phyloP scores from a whole-genome alignment of 2,888 invertebrate genomes.

The Drosophila niveifrons region DNA sequence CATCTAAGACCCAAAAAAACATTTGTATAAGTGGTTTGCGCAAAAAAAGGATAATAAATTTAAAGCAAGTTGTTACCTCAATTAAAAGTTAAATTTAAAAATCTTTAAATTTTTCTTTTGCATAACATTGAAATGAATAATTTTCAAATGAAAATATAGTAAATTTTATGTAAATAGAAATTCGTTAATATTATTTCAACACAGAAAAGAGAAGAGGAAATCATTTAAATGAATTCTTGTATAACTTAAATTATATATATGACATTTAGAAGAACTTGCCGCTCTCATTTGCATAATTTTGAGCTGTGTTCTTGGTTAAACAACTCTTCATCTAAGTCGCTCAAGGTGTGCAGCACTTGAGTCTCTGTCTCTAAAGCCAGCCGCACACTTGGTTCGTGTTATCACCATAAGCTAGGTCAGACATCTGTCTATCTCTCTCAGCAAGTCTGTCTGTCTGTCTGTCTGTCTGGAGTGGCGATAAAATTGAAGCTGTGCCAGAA shows the following conservation, averaged over 20 bases:
- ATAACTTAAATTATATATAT: neutral
- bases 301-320: neutral
- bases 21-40: no score
- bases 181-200: no score
- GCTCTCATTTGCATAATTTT: neutral
- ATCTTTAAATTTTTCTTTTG: no score
- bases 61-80: no score
- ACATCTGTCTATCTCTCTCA: conserved; percentile 22
- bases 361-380: neutral
- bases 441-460: neutral
- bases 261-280: neutral
- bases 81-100: no score
- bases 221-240: no score
- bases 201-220: no score
- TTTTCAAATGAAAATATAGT: no score
- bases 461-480: conserved; percentile 23
- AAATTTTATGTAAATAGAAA: no score
- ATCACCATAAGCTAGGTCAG: conserved; percentile 36
- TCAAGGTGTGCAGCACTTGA: conserved; percentile 38
- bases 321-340: conserved; percentile 24
- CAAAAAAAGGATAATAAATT: no score
- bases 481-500: conserved; percentile 10
- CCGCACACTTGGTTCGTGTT: neutral
- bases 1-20: no score
- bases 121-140: no score